A percentile compares a stretch with the other conserved stretches of the same genome.
phyloP scores from a whole-genome alignment of 2,888 invertebrate genomes.

The Glaucopsyche alexis region DNA sequence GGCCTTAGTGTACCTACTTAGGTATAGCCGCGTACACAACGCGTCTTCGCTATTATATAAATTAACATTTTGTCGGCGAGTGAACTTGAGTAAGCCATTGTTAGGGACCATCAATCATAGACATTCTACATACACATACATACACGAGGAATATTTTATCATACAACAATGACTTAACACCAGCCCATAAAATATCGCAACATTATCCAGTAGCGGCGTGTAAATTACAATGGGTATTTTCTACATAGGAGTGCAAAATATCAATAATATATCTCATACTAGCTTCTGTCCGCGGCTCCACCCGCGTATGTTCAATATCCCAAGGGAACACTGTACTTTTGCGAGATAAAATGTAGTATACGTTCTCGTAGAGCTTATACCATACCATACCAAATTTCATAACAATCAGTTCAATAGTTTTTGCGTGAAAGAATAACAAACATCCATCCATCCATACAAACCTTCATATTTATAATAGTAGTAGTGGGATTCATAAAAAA shows the following conservation, averaged over 20 bases:
- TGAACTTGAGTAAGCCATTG: slow-evolving; percentile 9
- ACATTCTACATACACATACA: not conserved
- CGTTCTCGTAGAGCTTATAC: not conserved
- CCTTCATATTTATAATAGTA: too few species aligned
- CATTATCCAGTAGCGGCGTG: not conserved
- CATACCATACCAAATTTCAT: too few species aligned
- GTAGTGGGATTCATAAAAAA: too few species aligned
- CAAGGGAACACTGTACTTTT: too few species aligned
- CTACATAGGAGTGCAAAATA: not conserved
- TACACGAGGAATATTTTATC: not conserved
- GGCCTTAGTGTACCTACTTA: not conserved
- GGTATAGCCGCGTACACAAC: not conserved
- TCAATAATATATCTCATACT: too few species aligned
- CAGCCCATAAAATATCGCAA: not conserved
- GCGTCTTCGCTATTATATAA: not conserved
- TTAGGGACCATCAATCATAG: slow-evolving; percentile 5
- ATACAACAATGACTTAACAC: slow-evolving; percentile 6
- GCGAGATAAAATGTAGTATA: too few species aligned
- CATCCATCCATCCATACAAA: too few species aligned
- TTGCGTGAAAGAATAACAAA: too few species aligned
- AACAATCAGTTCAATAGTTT: too few species aligned
- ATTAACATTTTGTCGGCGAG: slow-evolving; percentile 6
- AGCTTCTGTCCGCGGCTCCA: too few species aligned
- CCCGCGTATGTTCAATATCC: too few species aligned
- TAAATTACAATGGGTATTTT: not conserved